These are phyloP conservation scores for Propithecus perrieri DNA, from an alignment of 2,797 vertebrate species.

Conservation along the genomic window DNA sequence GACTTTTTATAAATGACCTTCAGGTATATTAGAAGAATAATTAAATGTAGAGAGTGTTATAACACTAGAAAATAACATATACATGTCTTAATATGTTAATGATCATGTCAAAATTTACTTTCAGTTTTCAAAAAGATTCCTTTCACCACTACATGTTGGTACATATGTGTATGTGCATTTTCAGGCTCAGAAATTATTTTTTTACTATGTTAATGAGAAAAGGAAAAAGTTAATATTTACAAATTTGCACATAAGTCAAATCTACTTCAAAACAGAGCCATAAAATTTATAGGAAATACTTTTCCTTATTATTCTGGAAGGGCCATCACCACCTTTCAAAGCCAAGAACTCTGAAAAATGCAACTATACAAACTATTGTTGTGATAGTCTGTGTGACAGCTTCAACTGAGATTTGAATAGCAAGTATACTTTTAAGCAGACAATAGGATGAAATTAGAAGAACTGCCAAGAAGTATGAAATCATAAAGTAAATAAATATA, in stretches of 20 bases:
- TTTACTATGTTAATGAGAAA: constrained; percentile 25
- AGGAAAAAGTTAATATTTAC: constrained; percentile 35
- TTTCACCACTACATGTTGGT: background rate
- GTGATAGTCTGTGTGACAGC: constrained; percentile 48
- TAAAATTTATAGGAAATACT: constrained; percentile 67
- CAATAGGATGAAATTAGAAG: constrained; percentile 81
- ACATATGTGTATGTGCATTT: background rate
- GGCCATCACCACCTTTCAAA: background rate
- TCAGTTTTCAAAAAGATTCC: constrained; percentile 60
- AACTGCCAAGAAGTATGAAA: constrained; percentile 77
- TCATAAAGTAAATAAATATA: constrained; percentile 83
- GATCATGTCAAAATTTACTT: constrained; percentile 66
- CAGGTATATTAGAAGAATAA: constrained; percentile 46
- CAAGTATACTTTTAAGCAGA: constrained; percentile 74
- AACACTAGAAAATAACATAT: constrained; percentile 32
- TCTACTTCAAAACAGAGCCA: constrained; percentile 54
- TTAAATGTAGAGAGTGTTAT: constrained; percentile 34
- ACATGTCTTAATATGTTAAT: constrained; percentile 55
- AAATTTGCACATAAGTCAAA: constrained; percentile 61
- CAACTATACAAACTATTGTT: constrained; percentile 74
- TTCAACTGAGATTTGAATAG: constrained; percentile 78
- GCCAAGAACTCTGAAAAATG: constrained; percentile 75
- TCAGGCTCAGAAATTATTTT: background rate
- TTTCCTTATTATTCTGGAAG: constrained; percentile 50
- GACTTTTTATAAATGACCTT: constrained; percentile 23